These are phyloP conservation scores for Drosophila busckii DNA, from an alignment of 1,140 invertebrate genomes.

Conservation along the genomic window DNA sequence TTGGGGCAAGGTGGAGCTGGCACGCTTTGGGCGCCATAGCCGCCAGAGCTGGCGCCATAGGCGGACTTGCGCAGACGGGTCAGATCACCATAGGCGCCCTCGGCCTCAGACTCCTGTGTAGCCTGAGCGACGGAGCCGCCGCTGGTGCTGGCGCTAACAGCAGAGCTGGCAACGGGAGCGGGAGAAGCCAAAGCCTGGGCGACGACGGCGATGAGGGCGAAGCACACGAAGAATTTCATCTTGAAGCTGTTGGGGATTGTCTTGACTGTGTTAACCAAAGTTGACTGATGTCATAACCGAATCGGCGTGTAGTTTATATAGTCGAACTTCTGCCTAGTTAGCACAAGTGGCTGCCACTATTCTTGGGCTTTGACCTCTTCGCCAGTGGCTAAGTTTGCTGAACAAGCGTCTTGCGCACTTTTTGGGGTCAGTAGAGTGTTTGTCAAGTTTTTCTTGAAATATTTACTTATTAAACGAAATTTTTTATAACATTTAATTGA, in stretches of 20 bases:
- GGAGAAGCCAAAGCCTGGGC: too few relatives aligned
- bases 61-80: constrained; percentile 66
- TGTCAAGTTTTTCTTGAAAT: background rate
- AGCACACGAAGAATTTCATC: constrained; percentile 71
- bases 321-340: constrained; percentile 35
- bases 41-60: constrained; percentile 58
- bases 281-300: constrained; percentile 50
- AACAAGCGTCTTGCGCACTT: constrained; percentile 4
- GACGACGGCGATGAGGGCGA: constrained; percentile 49
- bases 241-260: constrained; percentile 34
- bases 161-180: constrained; percentile 48
- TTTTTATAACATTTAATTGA: background rate
- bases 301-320: constrained; percentile 46
- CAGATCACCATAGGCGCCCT: constrained; percentile 50
- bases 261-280: constrained; percentile 46
- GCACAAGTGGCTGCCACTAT: constrained; percentile 35
- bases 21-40: constrained; percentile 55
- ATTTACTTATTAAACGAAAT: background rate
- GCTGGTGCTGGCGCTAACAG: constrained; percentile 50
- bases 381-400: constrained; percentile 5
- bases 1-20: constrained; percentile 66
- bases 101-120: constrained; percentile 41
- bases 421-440: constrained; percentile 20
- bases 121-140: constrained; percentile 12
- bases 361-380: constrained; percentile 29